Evolutionary conservation across 1,140 invertebrate genomes (phyloP).

Genomic region (Tetramorium simillimum): DNA sequence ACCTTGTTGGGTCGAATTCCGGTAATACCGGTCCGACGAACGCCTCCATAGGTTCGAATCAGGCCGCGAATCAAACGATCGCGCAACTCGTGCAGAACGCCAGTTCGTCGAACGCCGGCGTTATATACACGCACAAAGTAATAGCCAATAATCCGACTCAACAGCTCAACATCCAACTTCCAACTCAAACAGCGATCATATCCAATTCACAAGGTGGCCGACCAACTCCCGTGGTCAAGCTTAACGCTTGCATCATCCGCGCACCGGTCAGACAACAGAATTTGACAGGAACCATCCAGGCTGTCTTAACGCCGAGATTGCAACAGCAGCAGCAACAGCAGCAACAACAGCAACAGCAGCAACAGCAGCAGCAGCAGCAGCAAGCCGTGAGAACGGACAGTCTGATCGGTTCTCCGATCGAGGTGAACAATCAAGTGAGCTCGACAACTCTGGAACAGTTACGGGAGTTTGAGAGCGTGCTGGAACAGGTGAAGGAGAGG

Average conservation of each 20-base stretch:
- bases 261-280: constrained; percentile 74
- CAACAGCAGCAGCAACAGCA: constrained; percentile 80
- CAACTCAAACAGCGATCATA: constrained; percentile 76
- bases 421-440: constrained; percentile 85
- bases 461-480: constrained; percentile 92
- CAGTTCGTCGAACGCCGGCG: constrained; percentile 72
- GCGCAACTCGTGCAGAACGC: constrained; percentile 82
- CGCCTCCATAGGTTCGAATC: constrained; percentile 53
- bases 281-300: constrained; percentile 76
- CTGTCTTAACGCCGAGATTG: constrained; percentile 78
- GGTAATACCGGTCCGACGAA: constrained; percentile 64
- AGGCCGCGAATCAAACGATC: constrained; percentile 77
- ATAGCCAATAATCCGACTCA: constrained; percentile 81
- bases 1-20: constrained; percentile 79
- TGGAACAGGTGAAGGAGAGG: constrained; percentile 92
- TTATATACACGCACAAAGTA: constrained; percentile 84
- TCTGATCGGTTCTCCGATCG: constrained; percentile 83
- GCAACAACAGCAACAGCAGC: constrained; percentile 72
- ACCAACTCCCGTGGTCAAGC: constrained; percentile 79
- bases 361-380: constrained; percentile 72
- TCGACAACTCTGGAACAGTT: constrained; percentile 91
- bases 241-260: constrained; percentile 79
- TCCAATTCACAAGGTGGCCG: constrained; percentile 79
- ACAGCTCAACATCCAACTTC: constrained; percentile 82
- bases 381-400: constrained; percentile 74